Percentiles rank a stretch among this genome's conserved stretches.
Conservation (phyloP, 1,140 invertebrate species). For the Tachypleus tridentatus region DNA sequence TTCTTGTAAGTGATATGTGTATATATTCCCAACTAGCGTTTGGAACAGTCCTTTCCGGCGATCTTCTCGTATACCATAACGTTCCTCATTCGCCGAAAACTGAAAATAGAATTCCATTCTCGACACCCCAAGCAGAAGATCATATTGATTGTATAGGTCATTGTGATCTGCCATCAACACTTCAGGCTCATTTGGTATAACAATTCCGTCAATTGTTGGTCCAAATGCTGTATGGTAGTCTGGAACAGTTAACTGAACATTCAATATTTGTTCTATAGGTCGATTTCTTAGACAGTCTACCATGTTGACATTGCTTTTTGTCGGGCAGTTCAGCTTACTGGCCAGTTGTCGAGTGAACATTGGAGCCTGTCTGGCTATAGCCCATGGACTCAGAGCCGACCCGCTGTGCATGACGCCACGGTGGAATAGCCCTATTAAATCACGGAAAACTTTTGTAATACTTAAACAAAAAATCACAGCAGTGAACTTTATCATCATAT, state of each 20-base stretch:
- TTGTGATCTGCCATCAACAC: slow-evolving; percentile 13
- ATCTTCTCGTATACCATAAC: slow-evolving; percentile 81
- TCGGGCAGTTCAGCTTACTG: slow-evolving; percentile 65
- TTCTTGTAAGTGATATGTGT: slow-evolving; percentile 42
- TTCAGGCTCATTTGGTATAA: slow-evolving; percentile 61
- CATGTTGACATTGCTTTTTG: slow-evolving; percentile 40
- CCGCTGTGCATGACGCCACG: slow-evolving; percentile 89
- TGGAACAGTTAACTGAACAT: slow-evolving; percentile 59
- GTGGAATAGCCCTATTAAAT: slow-evolving; percentile 69
- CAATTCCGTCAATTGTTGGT: slow-evolving; percentile 80
- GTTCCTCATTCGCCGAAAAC: slow-evolving; percentile 75
- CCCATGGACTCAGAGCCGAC: slow-evolving; percentile 85
- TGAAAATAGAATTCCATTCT: slow-evolving; percentile 79
- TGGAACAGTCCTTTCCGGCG: slow-evolving; percentile 79
- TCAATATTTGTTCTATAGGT: slow-evolving; percentile 61
- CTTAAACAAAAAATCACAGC: too few species aligned
- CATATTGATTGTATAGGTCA: slow-evolving; percentile 42
- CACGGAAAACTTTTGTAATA: too few species aligned
- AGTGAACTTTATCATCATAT: too few species aligned
- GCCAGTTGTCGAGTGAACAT: slow-evolving; percentile 76
- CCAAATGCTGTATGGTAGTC: slow-evolving; percentile 79
- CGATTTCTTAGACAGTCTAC: slow-evolving; percentile 70
- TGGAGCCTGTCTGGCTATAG: slow-evolving; percentile 71
- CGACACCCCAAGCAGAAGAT: slow-evolving; percentile 82
- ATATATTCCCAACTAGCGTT: slow-evolving; percentile 65